Evolutionary conservation across 1,140 invertebrate genomes (phyloP), one percentile per base, ranked within the genome.

Genomic region (Neocloeon triangulifer): DNA sequence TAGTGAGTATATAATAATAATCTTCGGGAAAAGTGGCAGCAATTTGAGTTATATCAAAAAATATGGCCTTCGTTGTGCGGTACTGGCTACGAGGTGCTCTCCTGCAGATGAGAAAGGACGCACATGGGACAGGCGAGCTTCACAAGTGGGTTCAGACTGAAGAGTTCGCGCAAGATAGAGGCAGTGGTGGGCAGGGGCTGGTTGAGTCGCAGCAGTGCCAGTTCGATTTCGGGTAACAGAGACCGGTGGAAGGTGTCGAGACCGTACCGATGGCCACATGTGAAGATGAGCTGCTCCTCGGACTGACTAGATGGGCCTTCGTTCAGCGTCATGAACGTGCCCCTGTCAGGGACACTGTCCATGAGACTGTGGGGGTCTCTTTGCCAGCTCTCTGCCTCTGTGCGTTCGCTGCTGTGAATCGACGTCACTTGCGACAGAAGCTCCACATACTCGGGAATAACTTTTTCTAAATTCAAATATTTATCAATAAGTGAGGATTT

Each of bases 401-500:
- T 37, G 3, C 50, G 47, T n/a, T 48, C 43, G 0, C 51, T 53
- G 32, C 51, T 54, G 43, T 49, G 47, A 18, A 49, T 49, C 5
- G 53, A 50, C 31, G 48, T 50, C 30, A 54, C 38, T 26, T 43
- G 39, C 2, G 56, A 55, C 6, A 59, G 39, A 10, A 55, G 32
- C 38, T 56, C 50, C 14, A 56, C 39, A 32, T 51, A 59, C 33
- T 59, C 55, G n/a, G 49, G 42, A 20, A 46, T 43, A 20, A 46
- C 41, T 45, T 56, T 48, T 15, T 39, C 54, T 56, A 18, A 12
- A 32, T 33, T 38, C 26, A 40, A 12, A 32, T 32, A n/a, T n/a
- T n/a, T n/a, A n/a, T n/a, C n/a, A n/a, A n/a, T n/a, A n/a, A n/a
- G n/a, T n/a, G n/a, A n/a, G n/a, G n/a, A n/a, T n/a, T n/a, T n/a